These are phyloP conservation scores for Drosophila siamana DNA, from an alignment of 2,888 invertebrate genomes.

Conservation along the genomic window DNA sequence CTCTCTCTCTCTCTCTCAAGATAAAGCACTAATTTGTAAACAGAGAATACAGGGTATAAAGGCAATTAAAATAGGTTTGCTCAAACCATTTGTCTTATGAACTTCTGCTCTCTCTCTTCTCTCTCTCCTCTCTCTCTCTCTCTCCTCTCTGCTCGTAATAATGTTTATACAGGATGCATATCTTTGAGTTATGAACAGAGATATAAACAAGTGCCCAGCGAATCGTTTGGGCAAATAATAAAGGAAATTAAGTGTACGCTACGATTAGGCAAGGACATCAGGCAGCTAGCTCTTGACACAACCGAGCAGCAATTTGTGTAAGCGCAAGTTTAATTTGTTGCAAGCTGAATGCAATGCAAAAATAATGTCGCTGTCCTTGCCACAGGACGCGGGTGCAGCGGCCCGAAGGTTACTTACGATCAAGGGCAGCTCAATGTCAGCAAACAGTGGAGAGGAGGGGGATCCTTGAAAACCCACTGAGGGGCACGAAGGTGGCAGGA, in stretches of 20 bases:
- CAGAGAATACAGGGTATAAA: background rate
- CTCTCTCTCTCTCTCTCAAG: too few relatives aligned
- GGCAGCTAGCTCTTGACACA: background rate
- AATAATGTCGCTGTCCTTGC: conserved; percentile 37
- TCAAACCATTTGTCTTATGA: background rate
- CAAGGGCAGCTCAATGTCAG: conserved; percentile 76
- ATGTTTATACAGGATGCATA: background rate
- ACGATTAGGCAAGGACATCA: conserved; percentile 23
- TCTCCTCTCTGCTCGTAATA: background rate
- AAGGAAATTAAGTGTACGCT: conserved; percentile 47
- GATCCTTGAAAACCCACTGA: conserved; percentile 42
- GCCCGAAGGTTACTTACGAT: conserved; percentile 67
- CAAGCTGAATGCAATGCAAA: conserved; percentile 11
- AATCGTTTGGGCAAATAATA: conserved; percentile 27
- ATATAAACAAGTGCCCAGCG: background rate
- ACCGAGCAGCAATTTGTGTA: conserved; percentile 31
- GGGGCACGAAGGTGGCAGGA: background rate
- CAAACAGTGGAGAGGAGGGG: conserved; percentile 7
- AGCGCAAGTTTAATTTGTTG: conserved; percentile 23
- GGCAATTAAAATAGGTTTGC: background rate
- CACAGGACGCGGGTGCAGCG: conserved; percentile 39
- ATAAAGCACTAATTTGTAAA: too few relatives aligned
- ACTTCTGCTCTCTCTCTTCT: too few relatives aligned
- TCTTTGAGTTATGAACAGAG: background rate
- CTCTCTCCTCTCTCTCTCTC: background rate